Evolutionary conservation across 2,797 vertebrate genomes (phyloP).

Genomic region (Darevskia mixta): DNA sequence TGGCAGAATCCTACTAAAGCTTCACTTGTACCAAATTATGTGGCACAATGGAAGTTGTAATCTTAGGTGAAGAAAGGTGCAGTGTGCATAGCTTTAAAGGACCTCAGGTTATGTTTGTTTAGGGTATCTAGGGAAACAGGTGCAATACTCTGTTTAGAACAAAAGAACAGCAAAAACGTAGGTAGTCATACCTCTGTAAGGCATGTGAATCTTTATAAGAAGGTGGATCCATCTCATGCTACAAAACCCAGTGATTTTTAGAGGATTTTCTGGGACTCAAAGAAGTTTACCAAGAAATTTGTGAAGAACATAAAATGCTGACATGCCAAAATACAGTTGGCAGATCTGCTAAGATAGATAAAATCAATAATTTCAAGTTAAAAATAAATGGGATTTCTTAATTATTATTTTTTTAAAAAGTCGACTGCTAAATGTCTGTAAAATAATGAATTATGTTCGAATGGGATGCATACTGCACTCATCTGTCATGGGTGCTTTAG

Average conservation of each 20-base stretch:
- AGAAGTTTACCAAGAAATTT: not conserved
- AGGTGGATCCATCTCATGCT: not conserved
- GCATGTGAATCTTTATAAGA: not conserved
- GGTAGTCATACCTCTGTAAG: constrained; percentile 51
- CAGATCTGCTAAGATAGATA: not conserved
- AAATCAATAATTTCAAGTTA: not conserved
- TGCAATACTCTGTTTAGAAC: not conserved
- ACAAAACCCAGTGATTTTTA: not conserved
- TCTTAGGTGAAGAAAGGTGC: constrained; percentile 44
- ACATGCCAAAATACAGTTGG: not conserved
- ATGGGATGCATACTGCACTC: not conserved
- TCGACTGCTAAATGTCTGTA: not conserved
- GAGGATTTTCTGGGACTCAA: not conserved
- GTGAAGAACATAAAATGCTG: not conserved
- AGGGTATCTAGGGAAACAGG: not conserved
- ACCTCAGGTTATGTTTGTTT: constrained; percentile 42
- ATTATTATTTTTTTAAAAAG: not conserved
- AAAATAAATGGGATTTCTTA: not conserved
- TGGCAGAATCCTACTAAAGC: constrained; percentile 16
- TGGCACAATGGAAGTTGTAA: constrained; percentile 61
- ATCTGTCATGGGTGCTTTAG: too few species aligned
- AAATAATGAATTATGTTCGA: not conserved
- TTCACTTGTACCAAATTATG: constrained; percentile 46
- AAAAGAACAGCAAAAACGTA: constrained; percentile 43
- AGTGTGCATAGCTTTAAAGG: not conserved